Evolutionary conservation across 2,113 vertebrate species (phyloP).

Genomic region (Tinamus guttatus): DNA sequence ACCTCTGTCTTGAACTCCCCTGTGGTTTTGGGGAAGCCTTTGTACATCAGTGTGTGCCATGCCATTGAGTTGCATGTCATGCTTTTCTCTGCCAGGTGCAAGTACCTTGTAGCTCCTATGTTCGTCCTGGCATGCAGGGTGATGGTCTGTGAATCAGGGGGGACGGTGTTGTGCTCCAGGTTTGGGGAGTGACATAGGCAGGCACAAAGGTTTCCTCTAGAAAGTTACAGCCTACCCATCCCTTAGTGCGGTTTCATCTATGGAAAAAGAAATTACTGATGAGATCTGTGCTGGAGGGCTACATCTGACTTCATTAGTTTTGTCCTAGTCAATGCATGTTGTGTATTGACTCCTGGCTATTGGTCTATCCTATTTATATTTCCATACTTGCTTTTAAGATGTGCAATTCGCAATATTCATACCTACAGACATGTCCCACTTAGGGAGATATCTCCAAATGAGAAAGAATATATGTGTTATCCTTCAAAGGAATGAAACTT

Average conservation of each 20-base stretch:
- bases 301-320: background rate
- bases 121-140: background rate
- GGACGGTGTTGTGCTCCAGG: background rate
- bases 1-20: background rate
- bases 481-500: background rate
- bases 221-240: background rate
- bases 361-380: background rate
- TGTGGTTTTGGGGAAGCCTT: background rate
- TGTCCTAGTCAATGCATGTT: background rate
- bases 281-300: background rate
- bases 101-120: background rate
- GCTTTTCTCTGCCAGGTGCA: background rate
- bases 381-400: background rate
- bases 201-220: background rate
- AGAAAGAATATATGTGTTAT: background rate
- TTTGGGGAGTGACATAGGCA: background rate
- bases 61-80: background rate
- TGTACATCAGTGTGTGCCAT: background rate
- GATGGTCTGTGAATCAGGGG: background rate
- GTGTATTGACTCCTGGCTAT: background rate
- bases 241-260: background rate
- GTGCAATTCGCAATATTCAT: background rate
- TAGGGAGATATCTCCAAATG: background rate
- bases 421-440: background rate
- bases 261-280: background rate